Conservation (phyloP, 2,113 vertebrate genomes). For the Echinops telfairi region DNA sequence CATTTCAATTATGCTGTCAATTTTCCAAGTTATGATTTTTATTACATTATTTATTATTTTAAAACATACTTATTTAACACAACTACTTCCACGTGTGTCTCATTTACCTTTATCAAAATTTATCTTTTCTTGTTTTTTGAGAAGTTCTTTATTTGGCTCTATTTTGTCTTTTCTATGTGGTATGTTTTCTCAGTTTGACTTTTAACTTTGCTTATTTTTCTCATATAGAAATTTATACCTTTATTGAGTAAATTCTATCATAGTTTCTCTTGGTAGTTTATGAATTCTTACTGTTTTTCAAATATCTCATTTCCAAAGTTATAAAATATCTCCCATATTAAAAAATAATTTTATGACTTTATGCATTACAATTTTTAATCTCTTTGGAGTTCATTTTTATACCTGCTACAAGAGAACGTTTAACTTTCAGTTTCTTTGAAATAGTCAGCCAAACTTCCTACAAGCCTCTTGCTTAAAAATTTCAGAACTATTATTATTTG, state of each 20-base stretch:
- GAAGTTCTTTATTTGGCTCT: neutral
- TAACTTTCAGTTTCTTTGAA: neutral
- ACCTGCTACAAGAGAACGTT: neutral
- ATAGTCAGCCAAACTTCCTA: neutral
- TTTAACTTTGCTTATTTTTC: constrained; percentile 1
- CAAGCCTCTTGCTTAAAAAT: neutral
- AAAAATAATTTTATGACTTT: neutral
- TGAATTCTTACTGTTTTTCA: constrained; percentile 31
- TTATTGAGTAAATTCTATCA: neutral
- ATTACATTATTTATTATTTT: neutral
- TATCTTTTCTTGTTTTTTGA: neutral
- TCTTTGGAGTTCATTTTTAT: constrained; percentile 13
- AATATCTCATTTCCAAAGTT: neutral
- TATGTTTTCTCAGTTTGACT: neutral
- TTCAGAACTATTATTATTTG: neutral
- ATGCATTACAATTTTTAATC: constrained; percentile 6
- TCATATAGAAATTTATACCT: neutral
- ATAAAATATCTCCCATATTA: neutral
- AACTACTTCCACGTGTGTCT: no score
- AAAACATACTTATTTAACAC: no score
- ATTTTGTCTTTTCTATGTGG: neutral
- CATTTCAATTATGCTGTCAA: neutral
- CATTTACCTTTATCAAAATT: neutral
- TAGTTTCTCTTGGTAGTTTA: neutral
- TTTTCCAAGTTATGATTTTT: neutral